Evolutionary conservation across 2,888 invertebrate species (phyloP).

Genomic region (Drosophila leonis): DNA sequence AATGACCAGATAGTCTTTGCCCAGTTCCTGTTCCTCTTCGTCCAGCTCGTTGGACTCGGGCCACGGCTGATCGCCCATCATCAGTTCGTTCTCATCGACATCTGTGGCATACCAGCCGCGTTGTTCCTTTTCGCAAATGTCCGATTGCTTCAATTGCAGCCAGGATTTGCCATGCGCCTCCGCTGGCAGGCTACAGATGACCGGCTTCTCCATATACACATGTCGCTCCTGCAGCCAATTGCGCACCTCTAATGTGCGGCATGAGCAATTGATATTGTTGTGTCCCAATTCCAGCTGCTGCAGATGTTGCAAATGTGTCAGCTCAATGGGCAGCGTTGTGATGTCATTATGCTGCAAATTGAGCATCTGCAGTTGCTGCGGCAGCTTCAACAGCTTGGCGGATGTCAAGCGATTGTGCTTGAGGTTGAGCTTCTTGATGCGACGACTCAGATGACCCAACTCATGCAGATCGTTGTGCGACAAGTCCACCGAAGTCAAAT

Average conservation of each 20-base stretch:
- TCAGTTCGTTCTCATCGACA: constrained; percentile 86
- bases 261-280: constrained; percentile 90
- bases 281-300: constrained; percentile 89
- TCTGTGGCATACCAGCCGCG: constrained; percentile 52
- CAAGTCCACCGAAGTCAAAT: constrained; percentile 88
- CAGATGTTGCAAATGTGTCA: constrained; percentile 86
- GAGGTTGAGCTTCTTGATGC: constrained; percentile 88
- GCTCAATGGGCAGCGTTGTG: constrained; percentile 87
- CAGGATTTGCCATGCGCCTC: constrained; percentile 87
- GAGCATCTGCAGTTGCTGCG: constrained; percentile 88
- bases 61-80: constrained; percentile 88
- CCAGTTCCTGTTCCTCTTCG: constrained; percentile 81
- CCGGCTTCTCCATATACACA: constrained; percentile 86
- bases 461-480: constrained; percentile 88
- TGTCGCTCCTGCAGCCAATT: constrained; percentile 87
- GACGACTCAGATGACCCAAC: constrained; percentile 87
- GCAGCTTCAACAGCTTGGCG: constrained; percentile 86
- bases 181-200: constrained; percentile 87
- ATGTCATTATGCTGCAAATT: constrained; percentile 89
- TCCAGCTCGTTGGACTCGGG: constrained; percentile 84
- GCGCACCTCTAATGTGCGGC: constrained; percentile 88
- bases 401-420: constrained; percentile 88
- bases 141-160: constrained; percentile 87
- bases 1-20: constrained; percentile 80
- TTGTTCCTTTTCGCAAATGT: constrained; percentile 86